A percentile compares a stretch with the other conserved stretches of the same genome.
Evolutionary conservation across 2,113 vertebrate genomes (phyloP).

Genomic region (Indicator maculatus): DNA sequence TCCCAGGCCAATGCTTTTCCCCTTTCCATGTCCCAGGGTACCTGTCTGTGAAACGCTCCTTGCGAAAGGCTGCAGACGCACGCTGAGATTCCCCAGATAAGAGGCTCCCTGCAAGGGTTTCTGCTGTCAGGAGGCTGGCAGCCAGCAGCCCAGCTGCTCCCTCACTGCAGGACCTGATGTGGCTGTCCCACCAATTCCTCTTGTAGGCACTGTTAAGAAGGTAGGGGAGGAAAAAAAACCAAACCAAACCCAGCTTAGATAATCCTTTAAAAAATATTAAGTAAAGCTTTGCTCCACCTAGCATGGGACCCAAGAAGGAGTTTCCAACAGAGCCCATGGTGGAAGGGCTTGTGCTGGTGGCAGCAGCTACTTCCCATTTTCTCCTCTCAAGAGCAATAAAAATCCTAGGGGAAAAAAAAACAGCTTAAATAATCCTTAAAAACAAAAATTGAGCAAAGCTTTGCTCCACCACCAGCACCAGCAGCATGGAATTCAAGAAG

Average conservation of each 20-base stretch:
- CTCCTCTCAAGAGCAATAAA: neutral
- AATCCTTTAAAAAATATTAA: rapidly evolving
- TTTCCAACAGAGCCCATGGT: neutral
- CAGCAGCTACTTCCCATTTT: neutral
- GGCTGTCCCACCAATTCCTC: neutral
- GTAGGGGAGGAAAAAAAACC: neutral
- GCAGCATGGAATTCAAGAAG: rapidly evolving
- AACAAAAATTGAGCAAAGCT: neutral
- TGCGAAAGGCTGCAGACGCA: neutral
- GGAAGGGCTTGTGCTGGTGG: neutral
- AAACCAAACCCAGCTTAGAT: neutral
- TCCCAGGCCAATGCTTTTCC: neutral
- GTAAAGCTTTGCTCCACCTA: neutral
- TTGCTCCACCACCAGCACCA: neutral
- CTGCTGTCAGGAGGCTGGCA: neutral
- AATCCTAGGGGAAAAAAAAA: neutral
- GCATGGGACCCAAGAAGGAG: rapidly evolving
- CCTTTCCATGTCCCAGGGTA: slow-evolving; percentile 12
- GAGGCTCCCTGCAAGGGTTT: neutral
- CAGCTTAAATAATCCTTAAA: neutral
- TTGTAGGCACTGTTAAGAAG: neutral
- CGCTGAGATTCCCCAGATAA: slow-evolving; percentile 18
- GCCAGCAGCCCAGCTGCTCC: neutral
- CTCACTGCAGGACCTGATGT: rapidly evolving
- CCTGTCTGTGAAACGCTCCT: neutral